phyloP scores from a whole-genome alignment of 2,888 invertebrate species.

The Criorhina ranunculi region DNA sequence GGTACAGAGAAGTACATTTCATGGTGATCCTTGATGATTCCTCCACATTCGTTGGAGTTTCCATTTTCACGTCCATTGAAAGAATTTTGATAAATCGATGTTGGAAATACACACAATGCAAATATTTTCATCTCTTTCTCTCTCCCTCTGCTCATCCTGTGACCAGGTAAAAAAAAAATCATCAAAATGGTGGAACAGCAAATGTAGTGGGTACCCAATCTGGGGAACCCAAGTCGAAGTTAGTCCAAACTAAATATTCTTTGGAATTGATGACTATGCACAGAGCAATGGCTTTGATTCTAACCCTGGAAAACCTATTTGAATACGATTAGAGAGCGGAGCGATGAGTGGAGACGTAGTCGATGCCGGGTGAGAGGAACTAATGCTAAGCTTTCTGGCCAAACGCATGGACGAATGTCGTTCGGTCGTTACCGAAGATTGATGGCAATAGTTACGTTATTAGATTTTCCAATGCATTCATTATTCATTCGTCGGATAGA shows the following conservation, averaged over 20 bases:
- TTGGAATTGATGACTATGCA: slow-evolving; percentile 60
- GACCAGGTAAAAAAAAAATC: neutral
- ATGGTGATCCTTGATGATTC: slow-evolving; percentile 52
- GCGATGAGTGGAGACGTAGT: neutral
- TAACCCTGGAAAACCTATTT: slow-evolving; percentile 52
- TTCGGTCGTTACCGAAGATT: slow-evolving; percentile 68
- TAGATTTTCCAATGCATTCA: slow-evolving; percentile 76
- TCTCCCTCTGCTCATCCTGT: neutral
- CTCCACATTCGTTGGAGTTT: slow-evolving; percentile 23
- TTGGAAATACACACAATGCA: slow-evolving; percentile 70
- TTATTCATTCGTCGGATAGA: slow-evolving; percentile 67
- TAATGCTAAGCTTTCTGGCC: slow-evolving; percentile 8
- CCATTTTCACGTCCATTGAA: slow-evolving; percentile 19
- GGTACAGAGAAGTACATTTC: slow-evolving; percentile 30
- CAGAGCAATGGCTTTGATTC: slow-evolving; percentile 35
- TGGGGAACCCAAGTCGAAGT: slow-evolving; percentile 17
- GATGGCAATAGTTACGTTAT: slow-evolving; percentile 76
- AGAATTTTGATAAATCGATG: slow-evolving; percentile 68
- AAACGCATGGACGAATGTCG: slow-evolving; percentile 63
- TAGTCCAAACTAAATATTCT: slow-evolving; percentile 45
- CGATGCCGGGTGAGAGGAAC: slow-evolving; percentile 8
- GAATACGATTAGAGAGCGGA: slow-evolving; percentile 42
- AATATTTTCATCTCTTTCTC: slow-evolving; percentile 32
- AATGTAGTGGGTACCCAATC: slow-evolving; percentile 13
- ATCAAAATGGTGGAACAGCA: slow-evolving; percentile 37